Evolutionary conservation across 2,797 vertebrate genomes (phyloP).

Genomic region (Microchirus variegatus): DNA sequence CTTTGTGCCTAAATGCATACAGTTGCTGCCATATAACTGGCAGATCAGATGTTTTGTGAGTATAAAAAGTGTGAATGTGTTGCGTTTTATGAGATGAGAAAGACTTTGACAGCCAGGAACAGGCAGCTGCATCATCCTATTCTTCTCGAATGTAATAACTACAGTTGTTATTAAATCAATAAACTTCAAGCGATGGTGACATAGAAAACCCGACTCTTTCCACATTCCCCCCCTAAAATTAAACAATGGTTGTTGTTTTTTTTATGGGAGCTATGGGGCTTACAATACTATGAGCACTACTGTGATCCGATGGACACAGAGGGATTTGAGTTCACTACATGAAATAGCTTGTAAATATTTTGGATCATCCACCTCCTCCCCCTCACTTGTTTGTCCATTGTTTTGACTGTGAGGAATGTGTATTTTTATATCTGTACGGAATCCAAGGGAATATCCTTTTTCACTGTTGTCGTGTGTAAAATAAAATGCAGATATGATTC

Average conservation of each 20-base stretch:
- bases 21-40: too few relatives aligned
- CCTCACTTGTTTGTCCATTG: too few relatives aligned
- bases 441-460: too few relatives aligned
- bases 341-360: neutral
- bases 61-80: too few relatives aligned
- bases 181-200: constrained; percentile 6
- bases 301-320: neutral
- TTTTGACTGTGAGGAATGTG: too few relatives aligned
- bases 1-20: too few relatives aligned
- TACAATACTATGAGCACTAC: neutral
- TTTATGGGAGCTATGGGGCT: neutral
- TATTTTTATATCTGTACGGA: too few relatives aligned
- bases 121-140: constrained; percentile 7
- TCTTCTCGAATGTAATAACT: constrained; percentile 13
- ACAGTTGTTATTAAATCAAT: constrained; percentile 10
- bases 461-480: too few relatives aligned
- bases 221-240: neutral
- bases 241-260: constrained; percentile 5
- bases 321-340: neutral
- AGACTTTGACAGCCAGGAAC: constrained; percentile 23
- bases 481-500: too few relatives aligned
- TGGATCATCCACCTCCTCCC: neutral
- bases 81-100: constrained; percentile 9
- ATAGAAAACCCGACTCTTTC: neutral
- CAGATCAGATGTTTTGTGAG: too few relatives aligned